Evolutionary conservation across 2,888 invertebrate species (phyloP).

Genomic region (Agrochola lychnidis): DNA sequence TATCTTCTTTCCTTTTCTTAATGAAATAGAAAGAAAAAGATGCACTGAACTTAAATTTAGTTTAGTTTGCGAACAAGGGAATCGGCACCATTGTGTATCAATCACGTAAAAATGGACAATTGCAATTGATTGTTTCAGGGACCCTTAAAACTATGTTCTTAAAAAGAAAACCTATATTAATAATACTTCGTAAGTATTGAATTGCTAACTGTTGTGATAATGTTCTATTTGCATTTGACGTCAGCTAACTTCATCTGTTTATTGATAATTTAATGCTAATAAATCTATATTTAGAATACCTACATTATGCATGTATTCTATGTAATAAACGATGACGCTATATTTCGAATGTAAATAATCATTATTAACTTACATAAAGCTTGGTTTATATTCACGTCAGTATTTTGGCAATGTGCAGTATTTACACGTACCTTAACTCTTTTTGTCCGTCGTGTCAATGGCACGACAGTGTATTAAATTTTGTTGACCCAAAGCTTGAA

Average conservation of each 20-base stretch:
- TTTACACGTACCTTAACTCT: no score
- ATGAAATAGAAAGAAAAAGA: no score
- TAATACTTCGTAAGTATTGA: background rate
- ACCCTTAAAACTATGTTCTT: no score
- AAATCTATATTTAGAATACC: background rate
- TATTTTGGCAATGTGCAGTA: background rate
- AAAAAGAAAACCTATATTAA: background rate
- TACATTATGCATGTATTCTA: background rate
- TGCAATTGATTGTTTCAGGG: no score
- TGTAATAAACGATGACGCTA: background rate
- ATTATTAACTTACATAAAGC: background rate
- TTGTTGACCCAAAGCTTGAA: no score
- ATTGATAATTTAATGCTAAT: background rate
- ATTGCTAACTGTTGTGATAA: background rate
- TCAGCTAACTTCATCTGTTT: background rate
- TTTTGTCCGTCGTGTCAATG: no score
- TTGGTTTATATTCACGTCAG: background rate
- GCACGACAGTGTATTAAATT: no score
- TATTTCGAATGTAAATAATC: background rate
- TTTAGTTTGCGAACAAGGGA: no score
- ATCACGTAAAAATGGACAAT: no score
- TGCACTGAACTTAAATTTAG: no score
- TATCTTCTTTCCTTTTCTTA: no score
- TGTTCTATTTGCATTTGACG: constrained; percentile 11
- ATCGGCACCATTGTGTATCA: no score